Evolutionary conservation across 2,888 invertebrate genomes (phyloP).

Genomic region (Lydus trimaculatus): DNA sequence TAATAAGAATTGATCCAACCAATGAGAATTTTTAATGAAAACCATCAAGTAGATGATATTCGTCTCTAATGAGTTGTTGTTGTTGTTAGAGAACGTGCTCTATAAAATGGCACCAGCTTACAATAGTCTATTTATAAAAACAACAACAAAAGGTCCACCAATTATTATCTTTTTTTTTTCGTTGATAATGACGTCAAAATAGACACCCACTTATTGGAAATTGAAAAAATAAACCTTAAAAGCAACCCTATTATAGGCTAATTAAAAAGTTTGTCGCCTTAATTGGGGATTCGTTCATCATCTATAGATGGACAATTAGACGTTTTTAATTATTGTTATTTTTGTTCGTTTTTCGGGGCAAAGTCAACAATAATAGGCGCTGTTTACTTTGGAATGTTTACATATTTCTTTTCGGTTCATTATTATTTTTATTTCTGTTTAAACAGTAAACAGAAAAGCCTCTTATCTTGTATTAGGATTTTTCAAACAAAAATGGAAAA

Average conservation of each 20-base stretch:
- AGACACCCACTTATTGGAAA: not conserved
- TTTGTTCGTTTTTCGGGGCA: not conserved
- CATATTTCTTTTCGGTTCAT: not conserved
- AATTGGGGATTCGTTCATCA: not conserved
- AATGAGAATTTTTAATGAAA: not conserved
- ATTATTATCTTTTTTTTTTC: too few relatives aligned
- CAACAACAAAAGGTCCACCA: too few relatives aligned
- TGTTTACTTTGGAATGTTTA: not conserved
- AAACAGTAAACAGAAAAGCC: too few relatives aligned
- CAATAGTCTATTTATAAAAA: not conserved
- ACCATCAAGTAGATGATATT: not conserved
- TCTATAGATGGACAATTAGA: not conserved
- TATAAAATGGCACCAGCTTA: not conserved
- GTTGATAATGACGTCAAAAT: not conserved
- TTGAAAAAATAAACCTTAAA: not conserved
- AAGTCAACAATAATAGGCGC: not conserved
- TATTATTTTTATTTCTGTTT: too few relatives aligned
- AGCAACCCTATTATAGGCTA: not conserved
- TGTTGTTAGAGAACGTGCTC: not conserved
- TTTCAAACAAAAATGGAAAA: too few relatives aligned
- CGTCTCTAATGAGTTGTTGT: not conserved
- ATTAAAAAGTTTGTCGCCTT: not conserved
- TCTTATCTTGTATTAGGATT: too few relatives aligned
- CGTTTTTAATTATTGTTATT: not conserved
- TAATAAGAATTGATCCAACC: not conserved